Percentiles rank a stretch among this genome's conserved stretches.
Evolutionary conservation across 2,888 invertebrate species (phyloP).

Genomic region (Aspidapion aeneum): DNA sequence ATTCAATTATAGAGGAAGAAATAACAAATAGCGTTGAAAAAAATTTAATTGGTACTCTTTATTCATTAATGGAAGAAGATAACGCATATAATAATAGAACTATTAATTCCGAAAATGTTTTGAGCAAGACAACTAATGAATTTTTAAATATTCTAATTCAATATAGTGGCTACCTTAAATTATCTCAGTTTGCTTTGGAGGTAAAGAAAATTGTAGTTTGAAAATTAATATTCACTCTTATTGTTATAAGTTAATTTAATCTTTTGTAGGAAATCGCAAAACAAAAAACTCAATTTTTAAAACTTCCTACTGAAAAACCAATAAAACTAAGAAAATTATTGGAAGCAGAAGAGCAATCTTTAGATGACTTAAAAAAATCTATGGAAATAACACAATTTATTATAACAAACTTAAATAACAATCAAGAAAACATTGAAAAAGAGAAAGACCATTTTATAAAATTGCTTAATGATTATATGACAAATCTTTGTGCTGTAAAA

Average conservation of each 20-base stretch:
- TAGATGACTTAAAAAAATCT: neutral
- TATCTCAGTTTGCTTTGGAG: neutral
- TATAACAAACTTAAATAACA: neutral
- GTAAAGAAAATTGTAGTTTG: no score
- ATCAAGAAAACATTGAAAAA: neutral
- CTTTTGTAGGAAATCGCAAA: neutral
- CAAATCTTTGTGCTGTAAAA: neutral
- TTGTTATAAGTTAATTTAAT: no score
- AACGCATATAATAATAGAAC: neutral
- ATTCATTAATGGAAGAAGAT: neutral
- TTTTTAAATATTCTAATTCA: neutral
- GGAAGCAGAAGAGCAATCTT: neutral
- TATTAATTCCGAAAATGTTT: neutral
- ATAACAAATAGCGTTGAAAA: neutral
- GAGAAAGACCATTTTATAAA: neutral
- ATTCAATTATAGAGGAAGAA: neutral
- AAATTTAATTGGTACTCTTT: neutral
- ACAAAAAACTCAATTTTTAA: neutral
- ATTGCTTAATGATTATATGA: neutral
- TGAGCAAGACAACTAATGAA: neutral
- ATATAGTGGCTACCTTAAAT: neutral
- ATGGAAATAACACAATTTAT: neutral
- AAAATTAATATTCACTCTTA: neutral
- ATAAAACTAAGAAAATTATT: neutral
- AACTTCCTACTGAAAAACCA: neutral